Evolutionary conservation across 2,113 vertebrate genomes (phyloP), one percentile per base, ranked within the genome.

Genomic region (Brachypteracias leptosomus): DNA sequence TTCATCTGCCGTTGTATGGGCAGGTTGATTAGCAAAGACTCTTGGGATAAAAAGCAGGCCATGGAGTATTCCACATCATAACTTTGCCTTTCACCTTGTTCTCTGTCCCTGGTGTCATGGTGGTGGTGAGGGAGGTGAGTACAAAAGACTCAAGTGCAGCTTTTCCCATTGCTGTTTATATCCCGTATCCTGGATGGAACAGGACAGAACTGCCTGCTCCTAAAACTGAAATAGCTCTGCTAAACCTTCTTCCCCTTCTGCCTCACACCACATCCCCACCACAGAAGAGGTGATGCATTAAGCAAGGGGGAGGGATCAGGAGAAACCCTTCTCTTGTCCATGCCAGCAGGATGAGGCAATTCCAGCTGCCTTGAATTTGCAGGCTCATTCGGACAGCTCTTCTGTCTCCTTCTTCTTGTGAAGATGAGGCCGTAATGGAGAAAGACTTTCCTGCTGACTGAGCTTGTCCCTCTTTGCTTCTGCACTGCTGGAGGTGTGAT

Each of bases 231-330:
- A 94, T 87, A 97, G 93, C 89, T 95, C 93, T 61, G 86, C 86
- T 86, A 31, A 95, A 87, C 89, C 93, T 95, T 71, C 83, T 90
- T 96, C 76, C 90, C 58, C 70, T 93, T 71, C 89, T 89, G 83
- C 86, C 84, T 96, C 65, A 95, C 76, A 95, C 95, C 94, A 89
- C 94, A 95, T 95, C 95, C 91, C 93, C 66, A 71, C 94, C 93
- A 93, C 96, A 93, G 91, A 49, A 91, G 73, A 95, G 91, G 77
- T 70, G 89, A 89, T 97, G 89, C 93, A 94, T 95, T 96, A 96
- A 96, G 84, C 3, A 25, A 90, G 54, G 73, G 65, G 57, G 95
- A 94, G 84, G 89, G 70, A 91, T 44, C 38, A 70, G 91, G 77
- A 94, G 89, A 85, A 96, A 91, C 81, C 81, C 80, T 94, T 6